Base-by-base conservation (phyloP, 2,888 invertebrate species). In the Formica aserva region DNA sequence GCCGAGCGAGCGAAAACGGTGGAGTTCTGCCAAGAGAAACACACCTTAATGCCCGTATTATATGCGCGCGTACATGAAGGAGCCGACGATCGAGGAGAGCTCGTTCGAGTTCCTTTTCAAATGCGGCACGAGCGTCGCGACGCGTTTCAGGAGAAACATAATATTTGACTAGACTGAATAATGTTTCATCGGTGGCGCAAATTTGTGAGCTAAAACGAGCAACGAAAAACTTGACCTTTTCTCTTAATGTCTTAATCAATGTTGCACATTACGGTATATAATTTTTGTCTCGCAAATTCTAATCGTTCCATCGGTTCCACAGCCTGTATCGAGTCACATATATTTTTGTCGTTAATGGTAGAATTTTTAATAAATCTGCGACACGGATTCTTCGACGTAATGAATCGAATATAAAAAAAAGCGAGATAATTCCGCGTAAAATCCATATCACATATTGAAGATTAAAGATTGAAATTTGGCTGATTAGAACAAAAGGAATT, bases 21-120 rank as follows among this genome's bases (percentile, higher is more conserved):
- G 88, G 85, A 88, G 35, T 82, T 45, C 35, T 81, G 88, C 88
- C 88, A 88, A 83, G 71, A 83, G 66, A 15, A 71, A 85, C 65
- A 74, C 81, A 72, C 52, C 66, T 80, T 84, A 80, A 76, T 76
- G 66, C 62, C 57, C 81, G 35, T 72, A 85, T 87, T 86, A 75
- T 82, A 29, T 41, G 63, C 60, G 29, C 26, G 48, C 38, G 55
- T 38, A 55, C 9, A 29, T 18, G 26, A 60, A 60, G 11, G 13
- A 41, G 38, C 11, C 26, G 29, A 74, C 38, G 52, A 62, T 52
- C n/a, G 48, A n/a, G 48, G 71, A 72, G 38, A 75, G 62, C 13
- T 32, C 63, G 32, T 84, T 85, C 67, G 69, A 78, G 38, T 4
- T 62, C 41, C 41, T n/a, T 41, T 62, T 41, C 26, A 29, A 32